Conservation (phyloP, 2,888 invertebrate species). For the Helicoverpa assulta region DNA sequence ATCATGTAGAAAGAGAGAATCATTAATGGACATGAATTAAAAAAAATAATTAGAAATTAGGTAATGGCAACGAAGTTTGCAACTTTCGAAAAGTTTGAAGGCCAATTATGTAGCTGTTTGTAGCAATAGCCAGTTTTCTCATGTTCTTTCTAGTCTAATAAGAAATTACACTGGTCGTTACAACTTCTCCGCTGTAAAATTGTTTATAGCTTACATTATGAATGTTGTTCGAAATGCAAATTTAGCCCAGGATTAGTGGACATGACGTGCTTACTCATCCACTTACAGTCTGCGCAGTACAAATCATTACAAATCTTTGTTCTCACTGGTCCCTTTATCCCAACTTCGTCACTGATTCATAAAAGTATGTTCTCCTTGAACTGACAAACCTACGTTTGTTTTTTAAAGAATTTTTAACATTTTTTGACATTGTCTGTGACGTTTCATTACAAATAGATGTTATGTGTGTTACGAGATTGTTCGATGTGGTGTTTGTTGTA, state of each 20-base stretch:
- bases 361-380: slow-evolving; percentile 65
- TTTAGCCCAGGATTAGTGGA: slow-evolving; percentile 70
- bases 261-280: slow-evolving; percentile 63
- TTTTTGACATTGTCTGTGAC: slow-evolving; percentile 48
- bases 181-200: slow-evolving; percentile 38
- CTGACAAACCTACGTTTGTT: slow-evolving; percentile 57
- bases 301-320: slow-evolving; percentile 46
- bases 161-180: slow-evolving; percentile 19
- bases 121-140: not conserved
- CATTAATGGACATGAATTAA: too few species aligned
- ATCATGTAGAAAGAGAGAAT: too few species aligned
- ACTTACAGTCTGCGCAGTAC: slow-evolving; percentile 37
- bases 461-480: slow-evolving; percentile 55
- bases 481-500: slow-evolving; percentile 54
- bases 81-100: too few species aligned
- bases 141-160: not conserved
- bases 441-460: slow-evolving; percentile 58
- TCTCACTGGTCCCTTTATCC: slow-evolving; percentile 36
- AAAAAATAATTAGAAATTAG: too few species aligned
- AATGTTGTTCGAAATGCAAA: slow-evolving; percentile 65
- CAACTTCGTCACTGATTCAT: slow-evolving; percentile 48
- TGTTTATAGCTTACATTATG: slow-evolving; percentile 61
- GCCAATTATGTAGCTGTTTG: too few species aligned
- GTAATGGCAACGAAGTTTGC: too few species aligned
- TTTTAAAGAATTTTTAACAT: slow-evolving; percentile 37